A percentile compares a stretch with the other conserved stretches of the same genome.
Evolutionary conservation across 1,140 invertebrate genomes (phyloP).

Genomic region (Rhynchophorus ferrugineus): DNA sequence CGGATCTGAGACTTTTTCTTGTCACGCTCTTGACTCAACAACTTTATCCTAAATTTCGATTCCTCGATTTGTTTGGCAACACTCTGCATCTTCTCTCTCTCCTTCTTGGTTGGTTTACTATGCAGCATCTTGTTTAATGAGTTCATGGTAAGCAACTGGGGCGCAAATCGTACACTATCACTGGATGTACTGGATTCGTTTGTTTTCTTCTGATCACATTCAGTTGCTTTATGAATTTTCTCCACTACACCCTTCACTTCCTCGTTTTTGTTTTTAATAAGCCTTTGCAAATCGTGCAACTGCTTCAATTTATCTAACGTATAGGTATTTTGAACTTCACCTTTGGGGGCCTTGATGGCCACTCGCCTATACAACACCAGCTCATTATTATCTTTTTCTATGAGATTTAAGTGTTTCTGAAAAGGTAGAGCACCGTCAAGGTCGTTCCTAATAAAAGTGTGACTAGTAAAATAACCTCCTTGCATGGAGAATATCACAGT

Average conservation of each 20-base stretch:
- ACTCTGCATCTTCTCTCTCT: constrained; percentile 43
- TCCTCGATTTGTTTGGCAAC: constrained; percentile 50
- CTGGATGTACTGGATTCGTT: constrained; percentile 3
- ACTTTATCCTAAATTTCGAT: constrained; percentile 48
- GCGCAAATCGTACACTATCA: constrained; percentile 28
- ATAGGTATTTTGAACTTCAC: constrained; percentile 65
- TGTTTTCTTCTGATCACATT: not conserved
- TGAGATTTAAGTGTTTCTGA: constrained; percentile 33
- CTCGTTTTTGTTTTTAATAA: constrained; percentile 49
- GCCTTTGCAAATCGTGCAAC: constrained; percentile 50
- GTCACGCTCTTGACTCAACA: constrained; percentile 50
- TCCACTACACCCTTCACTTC: constrained; percentile 47
- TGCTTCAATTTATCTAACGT: constrained; percentile 60
- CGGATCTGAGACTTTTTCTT: constrained; percentile 48
- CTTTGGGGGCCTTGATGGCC: constrained; percentile 42
- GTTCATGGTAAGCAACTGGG: constrained; percentile 43
- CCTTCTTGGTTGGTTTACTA: constrained; percentile 44
- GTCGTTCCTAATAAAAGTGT: constrained; percentile 36
- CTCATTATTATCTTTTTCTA: constrained; percentile 25
- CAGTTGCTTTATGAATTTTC: constrained; percentile 40
- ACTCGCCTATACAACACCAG: constrained; percentile 31
- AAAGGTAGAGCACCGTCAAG: constrained; percentile 31
- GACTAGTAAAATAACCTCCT: constrained; percentile 71
- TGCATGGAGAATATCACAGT: constrained; percentile 81
- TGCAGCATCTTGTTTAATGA: constrained; percentile 47